Conservation (phyloP, 1,140 invertebrate species). For the Halotydeus destructor region DNA sequence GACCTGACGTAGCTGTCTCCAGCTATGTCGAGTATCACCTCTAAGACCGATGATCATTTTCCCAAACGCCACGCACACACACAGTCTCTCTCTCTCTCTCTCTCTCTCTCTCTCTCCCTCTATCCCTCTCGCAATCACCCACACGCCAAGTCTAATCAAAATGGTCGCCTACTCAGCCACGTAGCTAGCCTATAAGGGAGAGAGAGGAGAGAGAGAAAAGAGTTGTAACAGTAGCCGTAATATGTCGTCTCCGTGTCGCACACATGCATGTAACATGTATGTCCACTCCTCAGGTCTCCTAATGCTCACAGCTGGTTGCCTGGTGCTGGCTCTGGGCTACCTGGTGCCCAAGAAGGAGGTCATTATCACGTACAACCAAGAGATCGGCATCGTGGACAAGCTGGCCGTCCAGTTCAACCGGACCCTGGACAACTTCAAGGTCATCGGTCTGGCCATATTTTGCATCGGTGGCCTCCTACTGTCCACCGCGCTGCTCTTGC, state of each 20-base stretch:
- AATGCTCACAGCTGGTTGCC: constrained; percentile 27
- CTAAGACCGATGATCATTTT: too few relatives aligned
- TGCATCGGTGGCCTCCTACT: constrained; percentile 31
- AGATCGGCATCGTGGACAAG: constrained; percentile 29
- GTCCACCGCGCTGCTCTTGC: constrained; percentile 28
- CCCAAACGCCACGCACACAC: too few relatives aligned
- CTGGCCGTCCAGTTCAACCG: constrained; percentile 28
- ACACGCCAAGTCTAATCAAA: neutral
- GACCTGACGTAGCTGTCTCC: too few relatives aligned
- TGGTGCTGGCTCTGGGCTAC: constrained; percentile 31
- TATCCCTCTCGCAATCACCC: neutral
- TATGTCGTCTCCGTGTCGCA: neutral
- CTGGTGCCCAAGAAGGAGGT: constrained; percentile 27
- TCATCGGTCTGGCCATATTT: constrained; percentile 30
- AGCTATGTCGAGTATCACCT: too few relatives aligned
- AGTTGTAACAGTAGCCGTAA: neutral
- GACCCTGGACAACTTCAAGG: constrained; percentile 30
- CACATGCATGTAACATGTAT: neutral
- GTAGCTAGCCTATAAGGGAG: neutral
- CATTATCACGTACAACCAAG: constrained; percentile 25
- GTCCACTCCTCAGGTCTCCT: constrained; percentile 22
- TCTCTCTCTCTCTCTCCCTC: too few relatives aligned
- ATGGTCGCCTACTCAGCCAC: neutral
- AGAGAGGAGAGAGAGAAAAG: neutral
- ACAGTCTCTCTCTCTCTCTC: too few relatives aligned